A percentile compares a stretch with the other conserved stretches of the same genome.
Evolutionary conservation across 2,797 vertebrate genomes (phyloP).

Genomic region (Xiphorhynchus erythropygius): DNA sequence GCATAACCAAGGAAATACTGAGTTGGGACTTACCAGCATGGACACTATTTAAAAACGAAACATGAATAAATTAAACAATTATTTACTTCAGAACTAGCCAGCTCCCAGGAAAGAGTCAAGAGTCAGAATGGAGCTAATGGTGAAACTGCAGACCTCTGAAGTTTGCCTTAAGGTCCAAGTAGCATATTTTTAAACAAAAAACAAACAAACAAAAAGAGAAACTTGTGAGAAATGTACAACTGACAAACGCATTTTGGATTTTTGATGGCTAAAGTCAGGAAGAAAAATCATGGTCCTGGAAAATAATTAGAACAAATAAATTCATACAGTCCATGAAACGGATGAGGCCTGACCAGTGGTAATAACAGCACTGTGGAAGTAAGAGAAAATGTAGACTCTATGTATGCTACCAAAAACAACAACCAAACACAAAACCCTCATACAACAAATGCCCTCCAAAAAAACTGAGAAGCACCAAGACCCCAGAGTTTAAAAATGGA

Average conservation of each 20-base stretch:
- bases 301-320: not conserved
- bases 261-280: not conserved
- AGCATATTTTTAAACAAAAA: not conserved
- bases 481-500: not conserved
- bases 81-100: not conserved
- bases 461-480: not conserved
- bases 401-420: not conserved
- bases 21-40: not conserved
- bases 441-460: rapidly evolving
- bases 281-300: not conserved
- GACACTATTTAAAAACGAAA: not conserved
- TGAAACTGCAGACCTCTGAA: not conserved
- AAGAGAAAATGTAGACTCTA: not conserved
- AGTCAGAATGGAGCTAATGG: not conserved
- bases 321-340: not conserved
- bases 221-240: not conserved
- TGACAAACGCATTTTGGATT: not conserved
- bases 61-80: not conserved
- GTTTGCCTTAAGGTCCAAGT: not conserved
- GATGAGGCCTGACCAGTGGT: not conserved
- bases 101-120: not conserved
- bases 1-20: not conserved
- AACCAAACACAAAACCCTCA: not conserved
- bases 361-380: not conserved
- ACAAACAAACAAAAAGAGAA: not conserved